phyloP scores from a whole-genome alignment of 2,113 vertebrate genomes.

The Sterna hirundo region DNA sequence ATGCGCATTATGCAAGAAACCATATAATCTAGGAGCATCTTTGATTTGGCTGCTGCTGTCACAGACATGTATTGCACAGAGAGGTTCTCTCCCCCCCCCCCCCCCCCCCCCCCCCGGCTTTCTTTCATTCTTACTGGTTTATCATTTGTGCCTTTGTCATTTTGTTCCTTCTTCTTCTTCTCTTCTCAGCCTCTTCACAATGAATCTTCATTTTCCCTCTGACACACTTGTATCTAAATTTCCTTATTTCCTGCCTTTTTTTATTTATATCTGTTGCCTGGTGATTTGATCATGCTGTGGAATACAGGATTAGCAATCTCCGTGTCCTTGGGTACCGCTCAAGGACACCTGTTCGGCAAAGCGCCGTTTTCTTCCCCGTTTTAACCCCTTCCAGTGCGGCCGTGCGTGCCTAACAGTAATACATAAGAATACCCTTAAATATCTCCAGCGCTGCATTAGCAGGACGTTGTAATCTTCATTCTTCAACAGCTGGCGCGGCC shows the following conservation, averaged over 20 bases:
- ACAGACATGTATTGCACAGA: slow-evolving; percentile 47
- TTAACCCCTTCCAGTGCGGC: slow-evolving; percentile 70
- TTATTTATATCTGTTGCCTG: slow-evolving; percentile 96
- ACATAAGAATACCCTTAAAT: not conserved
- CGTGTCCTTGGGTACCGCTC: slow-evolving; percentile 87
- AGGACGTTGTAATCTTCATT: slow-evolving; percentile 52
- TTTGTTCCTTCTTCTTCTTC: slow-evolving; percentile 63
- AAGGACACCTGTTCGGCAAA: slow-evolving; percentile 92
- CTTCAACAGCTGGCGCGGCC: slow-evolving; percentile 57
- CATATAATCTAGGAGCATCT: slow-evolving; percentile 75
- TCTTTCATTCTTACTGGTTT: slow-evolving; percentile 58
- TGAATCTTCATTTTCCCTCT: slow-evolving; percentile 94
- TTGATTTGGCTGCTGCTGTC: slow-evolving; percentile 65
- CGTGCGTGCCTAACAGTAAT: not conserved
- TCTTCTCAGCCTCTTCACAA: slow-evolving; percentile 83
- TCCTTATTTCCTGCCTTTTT: slow-evolving; percentile 95
- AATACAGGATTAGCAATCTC: slow-evolving; percentile 94
- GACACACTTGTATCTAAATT: slow-evolving; percentile 94
- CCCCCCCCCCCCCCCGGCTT: not conserved
- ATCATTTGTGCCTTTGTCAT: slow-evolving; percentile 69
- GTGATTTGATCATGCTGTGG: slow-evolving; percentile 93
- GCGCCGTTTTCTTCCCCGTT: slow-evolving; percentile 69
- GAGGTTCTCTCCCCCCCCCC: not conserved
- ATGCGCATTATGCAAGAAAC: slow-evolving; percentile 78
- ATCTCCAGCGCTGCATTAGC: not conserved